Conservation (phyloP, 1,140 invertebrate species). For the Aplysia californica region DNA sequence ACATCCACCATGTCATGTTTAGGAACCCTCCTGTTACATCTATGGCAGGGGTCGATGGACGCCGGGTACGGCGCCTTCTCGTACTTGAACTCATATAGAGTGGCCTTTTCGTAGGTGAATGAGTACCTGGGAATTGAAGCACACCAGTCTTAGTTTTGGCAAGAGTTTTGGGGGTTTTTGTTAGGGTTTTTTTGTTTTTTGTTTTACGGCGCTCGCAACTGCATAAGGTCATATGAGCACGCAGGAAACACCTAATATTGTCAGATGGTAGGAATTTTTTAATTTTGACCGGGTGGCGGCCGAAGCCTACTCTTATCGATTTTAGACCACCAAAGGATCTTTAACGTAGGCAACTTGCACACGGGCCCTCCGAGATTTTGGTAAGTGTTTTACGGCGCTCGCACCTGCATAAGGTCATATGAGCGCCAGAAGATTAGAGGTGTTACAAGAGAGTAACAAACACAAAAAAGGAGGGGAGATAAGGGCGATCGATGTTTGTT, state of each 20-base stretch:
- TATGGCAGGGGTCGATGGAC: constrained; percentile 56
- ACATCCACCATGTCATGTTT: constrained; percentile 58
- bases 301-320: too few relatives aligned
- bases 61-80: constrained; percentile 51
- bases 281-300: too few relatives aligned
- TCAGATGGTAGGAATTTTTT: not conserved
- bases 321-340: too few relatives aligned
- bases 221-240: not conserved
- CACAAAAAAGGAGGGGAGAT: too few relatives aligned
- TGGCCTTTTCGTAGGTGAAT: constrained; percentile 59
- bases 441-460: too few relatives aligned
- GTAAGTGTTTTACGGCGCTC: too few relatives aligned
- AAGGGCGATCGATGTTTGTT: too few relatives aligned
- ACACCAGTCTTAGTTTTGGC: not conserved
- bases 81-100: constrained; percentile 61
- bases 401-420: too few relatives aligned
- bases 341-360: too few relatives aligned
- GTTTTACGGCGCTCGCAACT: too few relatives aligned
- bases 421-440: too few relatives aligned
- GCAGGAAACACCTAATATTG: not conserved
- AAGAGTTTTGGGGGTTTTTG: not conserved
- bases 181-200: not conserved
- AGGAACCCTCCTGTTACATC: constrained; percentile 57
- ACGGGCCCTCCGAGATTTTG: too few relatives aligned
- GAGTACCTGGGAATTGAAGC: constrained; percentile 40